Evolutionary conservation across 2,888 invertebrate genomes (phyloP).

Genomic region (Esperia sulphurella): DNA sequence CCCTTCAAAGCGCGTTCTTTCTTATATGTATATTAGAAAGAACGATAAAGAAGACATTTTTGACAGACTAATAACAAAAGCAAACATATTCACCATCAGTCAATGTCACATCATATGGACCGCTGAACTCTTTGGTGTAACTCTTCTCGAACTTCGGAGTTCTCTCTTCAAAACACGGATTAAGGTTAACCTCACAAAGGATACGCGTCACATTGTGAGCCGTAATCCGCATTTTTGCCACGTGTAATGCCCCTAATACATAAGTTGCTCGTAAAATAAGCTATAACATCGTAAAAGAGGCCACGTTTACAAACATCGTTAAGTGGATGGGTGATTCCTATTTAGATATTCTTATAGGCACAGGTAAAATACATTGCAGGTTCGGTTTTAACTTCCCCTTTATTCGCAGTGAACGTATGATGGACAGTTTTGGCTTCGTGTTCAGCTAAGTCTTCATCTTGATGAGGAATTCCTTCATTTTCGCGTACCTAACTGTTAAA

Average conservation of each 20-base stretch:
- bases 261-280: conserved; percentile 7
- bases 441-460: no score
- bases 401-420: no score
- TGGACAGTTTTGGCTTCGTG: no score
- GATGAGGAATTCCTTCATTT: no score
- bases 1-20: no score
- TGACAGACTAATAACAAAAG: not conserved
- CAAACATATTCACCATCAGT: no score
- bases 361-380: not conserved
- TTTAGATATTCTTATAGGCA: not conserved
- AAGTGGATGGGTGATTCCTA: conserved; percentile 1
- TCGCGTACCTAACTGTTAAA: no score
- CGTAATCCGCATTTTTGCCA: not conserved
- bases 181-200: no score
- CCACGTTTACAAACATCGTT: conserved; percentile 7
- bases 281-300: conserved; percentile 5
- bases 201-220: not conserved
- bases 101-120: no score
- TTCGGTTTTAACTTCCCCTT: not conserved
- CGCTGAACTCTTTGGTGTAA: no score
- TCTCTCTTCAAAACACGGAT: not conserved
- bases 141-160: not conserved
- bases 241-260: conserved; percentile 5
- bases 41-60: no score
- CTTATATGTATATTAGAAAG: no score